These are phyloP conservation scores for Actias luna DNA, from an alignment of 2,888 invertebrate species.

Conservation along the genomic window DNA sequence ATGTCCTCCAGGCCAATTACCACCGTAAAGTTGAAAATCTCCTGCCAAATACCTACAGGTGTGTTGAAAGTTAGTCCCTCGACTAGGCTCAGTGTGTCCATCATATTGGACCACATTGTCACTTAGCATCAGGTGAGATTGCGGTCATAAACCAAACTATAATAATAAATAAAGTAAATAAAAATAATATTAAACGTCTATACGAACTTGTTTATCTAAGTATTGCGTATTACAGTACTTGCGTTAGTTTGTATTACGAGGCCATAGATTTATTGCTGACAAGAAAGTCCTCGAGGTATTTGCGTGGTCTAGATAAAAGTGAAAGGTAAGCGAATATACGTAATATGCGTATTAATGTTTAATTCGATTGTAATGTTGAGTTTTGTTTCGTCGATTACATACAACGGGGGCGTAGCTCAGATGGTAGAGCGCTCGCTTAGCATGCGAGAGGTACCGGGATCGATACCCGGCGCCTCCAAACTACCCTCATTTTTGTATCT, in stretches of 20 bases:
- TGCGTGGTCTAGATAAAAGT: conserved; percentile 28
- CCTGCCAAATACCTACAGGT: too few relatives aligned
- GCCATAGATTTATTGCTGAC: background rate
- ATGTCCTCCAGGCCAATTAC: too few relatives aligned
- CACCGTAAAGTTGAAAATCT: too few relatives aligned
- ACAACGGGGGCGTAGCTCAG: conserved; percentile 74
- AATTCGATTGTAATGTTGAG: conserved; percentile 12
- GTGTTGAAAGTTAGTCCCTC: too few relatives aligned
- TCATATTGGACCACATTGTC: too few relatives aligned
- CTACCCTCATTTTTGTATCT: conserved; percentile 9
- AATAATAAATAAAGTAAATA: background rate
- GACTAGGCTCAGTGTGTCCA: too few relatives aligned
- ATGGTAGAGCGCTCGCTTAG: conserved; percentile 83
- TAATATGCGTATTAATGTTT: conserved; percentile 24
- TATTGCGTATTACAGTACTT: background rate
- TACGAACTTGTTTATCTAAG: background rate
- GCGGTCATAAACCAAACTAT: too few relatives aligned
- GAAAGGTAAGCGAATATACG: conserved; percentile 25
- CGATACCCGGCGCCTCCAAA: conserved; percentile 81
- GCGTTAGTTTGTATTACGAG: conserved; percentile 9
- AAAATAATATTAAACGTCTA: background rate
- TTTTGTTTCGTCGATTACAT: conserved; percentile 16
- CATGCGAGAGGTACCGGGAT: conserved; percentile 82
- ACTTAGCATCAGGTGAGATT: too few relatives aligned
- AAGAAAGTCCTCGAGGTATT: background rate